Percentiles rank a stretch among this genome's conserved stretches.
These are phyloP conservation scores for Sphaeridia pumilis DNA, from an alignment of 2,888 invertebrate genomes.

Conservation along the genomic window DNA sequence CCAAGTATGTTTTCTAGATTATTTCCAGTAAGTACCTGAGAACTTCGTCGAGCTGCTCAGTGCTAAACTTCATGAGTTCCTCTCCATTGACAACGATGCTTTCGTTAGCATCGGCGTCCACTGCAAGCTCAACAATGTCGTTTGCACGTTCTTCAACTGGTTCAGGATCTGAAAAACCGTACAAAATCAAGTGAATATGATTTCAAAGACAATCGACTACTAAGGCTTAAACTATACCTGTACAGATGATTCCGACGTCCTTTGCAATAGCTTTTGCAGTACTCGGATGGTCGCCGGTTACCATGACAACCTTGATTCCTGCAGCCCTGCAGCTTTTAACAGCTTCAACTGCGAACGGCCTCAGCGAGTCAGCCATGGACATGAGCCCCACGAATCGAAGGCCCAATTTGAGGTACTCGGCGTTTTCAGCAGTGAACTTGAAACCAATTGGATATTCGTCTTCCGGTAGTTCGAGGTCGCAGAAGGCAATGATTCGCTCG, in stretches of 20 bases:
- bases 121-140: conserved; percentile 45
- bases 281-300: conserved; percentile 86
- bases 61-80: conserved; percentile 39
- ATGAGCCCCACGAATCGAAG: conserved; percentile 54
- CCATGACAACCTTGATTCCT: conserved; percentile 53
- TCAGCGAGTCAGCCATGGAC: conserved; percentile 61
- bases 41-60: conserved; percentile 38
- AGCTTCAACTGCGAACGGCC: conserved; percentile 54
- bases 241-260: conserved; percentile 75
- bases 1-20: too few relatives aligned
- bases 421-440: conserved; percentile 48
- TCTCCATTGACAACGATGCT: conserved; percentile 49
- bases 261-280: conserved; percentile 92
- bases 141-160: conserved; percentile 61
- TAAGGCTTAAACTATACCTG: neutral
- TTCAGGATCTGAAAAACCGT: conserved; percentile 34
- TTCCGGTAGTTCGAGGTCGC: conserved; percentile 40
- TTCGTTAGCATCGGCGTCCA: conserved; percentile 43
- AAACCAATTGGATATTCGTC: conserved; percentile 46
- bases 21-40: too few relatives aligned
- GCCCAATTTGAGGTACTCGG: conserved; percentile 55
- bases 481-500: conserved; percentile 40
- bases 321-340: conserved; percentile 60
- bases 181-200: too few relatives aligned
- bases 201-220: too few relatives aligned